Evolutionary conservation across 2,113 vertebrate species (phyloP).

Genomic region (Axis porcinus): DNA sequence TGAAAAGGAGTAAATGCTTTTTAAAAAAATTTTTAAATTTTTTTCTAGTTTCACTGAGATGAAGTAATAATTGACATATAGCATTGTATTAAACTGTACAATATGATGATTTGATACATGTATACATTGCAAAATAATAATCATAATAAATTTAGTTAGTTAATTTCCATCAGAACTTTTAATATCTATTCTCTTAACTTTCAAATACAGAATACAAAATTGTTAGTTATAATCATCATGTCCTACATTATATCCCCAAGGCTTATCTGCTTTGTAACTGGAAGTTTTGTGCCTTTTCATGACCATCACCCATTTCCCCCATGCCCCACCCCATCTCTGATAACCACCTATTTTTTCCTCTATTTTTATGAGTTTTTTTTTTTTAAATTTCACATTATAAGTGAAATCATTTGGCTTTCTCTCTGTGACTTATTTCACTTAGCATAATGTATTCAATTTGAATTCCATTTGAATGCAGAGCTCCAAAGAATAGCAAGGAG

Average conservation of each 20-base stretch:
- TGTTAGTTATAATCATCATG: neutral
- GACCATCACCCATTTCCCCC: neutral
- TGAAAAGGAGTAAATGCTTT: neutral
- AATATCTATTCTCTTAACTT: neutral
- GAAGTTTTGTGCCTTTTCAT: neutral
- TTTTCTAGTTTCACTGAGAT: neutral
- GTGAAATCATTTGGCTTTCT: neutral
- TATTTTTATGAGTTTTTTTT: neutral
- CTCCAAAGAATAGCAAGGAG: neutral
- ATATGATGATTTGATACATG: neutral
- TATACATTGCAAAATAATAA: neutral
- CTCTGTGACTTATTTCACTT: neutral
- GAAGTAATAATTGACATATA: neutral
- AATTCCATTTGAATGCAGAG: neutral
- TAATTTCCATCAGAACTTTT: neutral
- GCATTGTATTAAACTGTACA: neutral
- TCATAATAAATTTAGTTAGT: neutral
- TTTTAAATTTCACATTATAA: neutral
- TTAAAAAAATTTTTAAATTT: neutral
- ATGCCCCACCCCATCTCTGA: neutral
- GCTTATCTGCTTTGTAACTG: neutral
- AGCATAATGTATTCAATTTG: neutral
- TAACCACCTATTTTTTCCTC: neutral
- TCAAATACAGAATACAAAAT: neutral
- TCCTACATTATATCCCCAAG: neutral